A percentile compares a stretch with the other conserved stretches of the same genome.
These are phyloP conservation scores for Psylliodes chrysocephalus DNA, from an alignment of 2,888 invertebrate genomes.

Conservation along the genomic window DNA sequence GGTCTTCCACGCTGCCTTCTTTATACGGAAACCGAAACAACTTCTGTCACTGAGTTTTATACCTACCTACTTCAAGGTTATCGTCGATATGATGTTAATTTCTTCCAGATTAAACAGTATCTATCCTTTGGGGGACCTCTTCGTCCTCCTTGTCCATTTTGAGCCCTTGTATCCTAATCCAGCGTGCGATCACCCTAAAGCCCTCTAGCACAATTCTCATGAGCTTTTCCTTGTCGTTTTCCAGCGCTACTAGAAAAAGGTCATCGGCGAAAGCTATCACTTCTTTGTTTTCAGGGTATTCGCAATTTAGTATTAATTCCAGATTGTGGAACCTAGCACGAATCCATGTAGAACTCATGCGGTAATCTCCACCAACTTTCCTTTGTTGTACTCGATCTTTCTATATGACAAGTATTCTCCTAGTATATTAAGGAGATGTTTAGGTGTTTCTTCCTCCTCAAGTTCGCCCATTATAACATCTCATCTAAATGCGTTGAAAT, in stretches of 20 bases:
- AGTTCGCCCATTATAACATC: no score
- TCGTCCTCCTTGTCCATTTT: background rate
- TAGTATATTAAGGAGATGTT: no score
- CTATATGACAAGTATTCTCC: no score
- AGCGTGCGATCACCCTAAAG: background rate
- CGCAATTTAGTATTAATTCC: no score
- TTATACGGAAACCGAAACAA: conserved; percentile 4
- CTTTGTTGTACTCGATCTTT: no score
- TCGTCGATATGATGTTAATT: background rate
- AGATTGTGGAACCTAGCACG: no score
- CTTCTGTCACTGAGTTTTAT: background rate
- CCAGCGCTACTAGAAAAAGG: background rate
- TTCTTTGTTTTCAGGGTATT: no score
- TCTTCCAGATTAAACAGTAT: conserved; percentile 1
- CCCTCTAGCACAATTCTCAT: conserved; percentile 5
- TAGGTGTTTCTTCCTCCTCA: no score
- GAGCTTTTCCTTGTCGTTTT: conserved; percentile 2
- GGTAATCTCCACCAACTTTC: no score
- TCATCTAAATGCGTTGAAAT: no score
- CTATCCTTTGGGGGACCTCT: background rate
- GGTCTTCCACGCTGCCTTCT: background rate
- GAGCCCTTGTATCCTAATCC: background rate
- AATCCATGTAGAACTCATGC: no score
- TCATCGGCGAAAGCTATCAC: background rate
- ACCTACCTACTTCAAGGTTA: background rate